Evolutionary conservation across 2,113 vertebrate genomes (phyloP).

Genomic region (Monopterus albus): DNA sequence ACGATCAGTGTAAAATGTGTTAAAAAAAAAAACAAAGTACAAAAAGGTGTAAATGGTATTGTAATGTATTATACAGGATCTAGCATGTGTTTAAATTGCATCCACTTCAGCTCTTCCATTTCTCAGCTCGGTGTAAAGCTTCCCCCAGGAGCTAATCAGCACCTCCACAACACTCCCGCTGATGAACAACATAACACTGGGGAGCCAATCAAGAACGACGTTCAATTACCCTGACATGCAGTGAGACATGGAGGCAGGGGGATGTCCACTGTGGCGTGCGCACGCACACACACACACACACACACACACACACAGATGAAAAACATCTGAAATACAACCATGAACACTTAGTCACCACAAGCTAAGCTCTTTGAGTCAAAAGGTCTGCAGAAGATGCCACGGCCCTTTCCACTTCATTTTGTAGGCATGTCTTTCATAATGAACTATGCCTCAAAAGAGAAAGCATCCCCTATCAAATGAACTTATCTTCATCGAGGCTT

Average conservation of each 20-base stretch:
- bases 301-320: background rate
- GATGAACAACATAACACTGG: constrained; percentile 43
- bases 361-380: background rate
- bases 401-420: background rate
- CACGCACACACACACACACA: too few relatives aligned
- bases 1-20: too few relatives aligned
- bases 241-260: constrained; percentile 1
- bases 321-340: constrained; percentile 9
- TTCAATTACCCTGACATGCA: constrained; percentile 31
- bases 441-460: background rate
- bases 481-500: background rate
- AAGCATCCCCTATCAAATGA: background rate
- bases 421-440: background rate
- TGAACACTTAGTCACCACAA: background rate
- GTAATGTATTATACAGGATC: too few relatives aligned
- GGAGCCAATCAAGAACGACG: constrained; percentile 50
- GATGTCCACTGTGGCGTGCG: constrained; percentile 9
- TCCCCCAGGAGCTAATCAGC: constrained; percentile 63
- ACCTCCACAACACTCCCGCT: constrained; percentile 36
- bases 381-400: background rate
- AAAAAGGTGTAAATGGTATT: too few relatives aligned
- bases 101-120: constrained; percentile 14
- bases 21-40: too few relatives aligned
- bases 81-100: constrained; percentile 13
- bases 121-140: constrained; percentile 28